phyloP scores from a whole-genome alignment of 2,888 invertebrate genomes.

The Scaptomyza reducta region DNA sequence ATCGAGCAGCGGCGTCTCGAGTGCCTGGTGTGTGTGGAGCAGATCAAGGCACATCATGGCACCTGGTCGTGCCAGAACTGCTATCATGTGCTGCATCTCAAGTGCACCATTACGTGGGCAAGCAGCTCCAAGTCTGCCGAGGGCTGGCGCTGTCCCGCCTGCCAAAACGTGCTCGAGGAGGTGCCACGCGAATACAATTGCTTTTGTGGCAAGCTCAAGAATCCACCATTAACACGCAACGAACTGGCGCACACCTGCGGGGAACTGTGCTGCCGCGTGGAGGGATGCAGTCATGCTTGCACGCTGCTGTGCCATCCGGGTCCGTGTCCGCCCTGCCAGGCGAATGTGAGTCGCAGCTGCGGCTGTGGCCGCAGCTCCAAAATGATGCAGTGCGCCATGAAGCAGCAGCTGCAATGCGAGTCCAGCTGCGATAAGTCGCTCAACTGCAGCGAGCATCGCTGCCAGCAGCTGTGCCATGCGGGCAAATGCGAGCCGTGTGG shows the following conservation, averaged over 20 bases:
- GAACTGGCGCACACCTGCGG: constrained; percentile 97
- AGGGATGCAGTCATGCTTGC: constrained; percentile 88
- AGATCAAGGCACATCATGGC: constrained; percentile 90
- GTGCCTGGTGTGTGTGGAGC: constrained; percentile 97
- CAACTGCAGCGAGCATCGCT: constrained; percentile 91
- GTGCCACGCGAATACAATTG: constrained; percentile 94
- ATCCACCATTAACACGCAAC: constrained; percentile 90
- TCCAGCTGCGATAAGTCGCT: constrained; percentile 89
- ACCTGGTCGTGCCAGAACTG: constrained; percentile 97
- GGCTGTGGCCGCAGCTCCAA: constrained; percentile 91
- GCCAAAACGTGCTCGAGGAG: constrained; percentile 91
- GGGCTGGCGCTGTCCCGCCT: constrained; percentile 98
- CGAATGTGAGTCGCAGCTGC: constrained; percentile 89
- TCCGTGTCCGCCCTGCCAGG: constrained; percentile 95
- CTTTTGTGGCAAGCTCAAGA: constrained; percentile 93
- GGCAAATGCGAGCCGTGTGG: constrained; percentile 91
- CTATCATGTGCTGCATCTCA: constrained; percentile 95
- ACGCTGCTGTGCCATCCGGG: constrained; percentile 96
- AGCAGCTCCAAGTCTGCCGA: constrained; percentile 90
- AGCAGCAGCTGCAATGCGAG: constrained; percentile 89
- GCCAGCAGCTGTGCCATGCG: constrained; percentile 90
- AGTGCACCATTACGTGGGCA: constrained; percentile 96
- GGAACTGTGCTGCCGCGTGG: constrained; percentile 89
- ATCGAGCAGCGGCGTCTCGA: constrained; percentile 92
- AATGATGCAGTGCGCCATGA: constrained; percentile 89